These are phyloP conservation scores for Furcifer pardalis DNA, from an alignment of 2,797 vertebrate species.

Conservation along the genomic window DNA sequence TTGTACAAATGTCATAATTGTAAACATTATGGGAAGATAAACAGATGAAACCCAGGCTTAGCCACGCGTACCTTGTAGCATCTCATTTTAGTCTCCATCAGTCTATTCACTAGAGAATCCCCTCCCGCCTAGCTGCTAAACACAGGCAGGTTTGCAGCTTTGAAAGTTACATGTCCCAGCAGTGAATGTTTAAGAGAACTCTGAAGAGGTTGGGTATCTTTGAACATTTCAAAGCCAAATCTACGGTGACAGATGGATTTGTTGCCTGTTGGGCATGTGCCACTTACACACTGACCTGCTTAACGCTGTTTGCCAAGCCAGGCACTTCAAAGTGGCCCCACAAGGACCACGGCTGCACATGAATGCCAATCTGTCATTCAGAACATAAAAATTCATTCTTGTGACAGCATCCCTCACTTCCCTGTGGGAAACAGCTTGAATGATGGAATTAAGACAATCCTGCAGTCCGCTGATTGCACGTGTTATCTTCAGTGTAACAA, in stretches of 20 bases:
- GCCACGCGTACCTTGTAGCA: not conserved
- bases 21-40: not conserved
- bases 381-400: conserved; percentile 86
- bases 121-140: not conserved
- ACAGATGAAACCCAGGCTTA: not conserved
- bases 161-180: not conserved
- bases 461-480: conserved; percentile 79
- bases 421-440: conserved; percentile 83
- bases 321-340: conserved; percentile 76
- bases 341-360: conserved; percentile 74
- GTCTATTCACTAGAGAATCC: not conserved
- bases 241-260: conserved; percentile 22
- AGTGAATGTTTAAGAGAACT: not conserved
- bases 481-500: conserved; percentile 77
- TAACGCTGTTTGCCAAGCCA: conserved; percentile 85
- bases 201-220: not conserved
- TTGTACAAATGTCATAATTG: not conserved
- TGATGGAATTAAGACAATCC: conserved; percentile 84
- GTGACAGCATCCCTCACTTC: conserved; percentile 86
- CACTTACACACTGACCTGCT: conserved; percentile 80
- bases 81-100: not conserved
- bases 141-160: not conserved
- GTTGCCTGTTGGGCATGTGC: not conserved
- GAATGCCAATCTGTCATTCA: conserved; percentile 86
- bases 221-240: conserved; percentile 20